Conservation (phyloP, 2,113 vertebrate species). For the Thunnus maccoyii region DNA sequence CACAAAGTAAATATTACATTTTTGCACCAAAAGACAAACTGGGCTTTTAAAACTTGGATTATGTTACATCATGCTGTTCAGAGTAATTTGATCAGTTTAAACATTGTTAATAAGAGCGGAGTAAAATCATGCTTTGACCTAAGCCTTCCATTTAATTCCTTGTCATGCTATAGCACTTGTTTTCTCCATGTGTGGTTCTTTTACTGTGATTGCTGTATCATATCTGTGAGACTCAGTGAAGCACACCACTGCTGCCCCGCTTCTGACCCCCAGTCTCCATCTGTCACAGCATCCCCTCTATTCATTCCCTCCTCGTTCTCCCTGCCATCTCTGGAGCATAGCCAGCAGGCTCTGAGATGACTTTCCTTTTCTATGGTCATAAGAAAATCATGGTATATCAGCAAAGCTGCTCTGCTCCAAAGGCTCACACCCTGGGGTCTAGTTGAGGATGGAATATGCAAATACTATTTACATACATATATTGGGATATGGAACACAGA, state of each 20-base stretch:
- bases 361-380: conserved; percentile 45
- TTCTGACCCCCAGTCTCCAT: conserved; percentile 62
- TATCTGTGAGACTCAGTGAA: conserved; percentile 60
- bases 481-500: conserved; percentile 1
- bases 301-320: conserved; percentile 45
- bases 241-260: conserved; percentile 64
- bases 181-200: conserved; percentile 53
- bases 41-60: background rate
- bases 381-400: conserved; percentile 46
- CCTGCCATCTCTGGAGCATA: conserved; percentile 38
- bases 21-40: background rate
- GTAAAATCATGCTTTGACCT: conserved; percentile 38
- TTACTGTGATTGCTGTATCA: conserved; percentile 54
- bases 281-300: conserved; percentile 65
- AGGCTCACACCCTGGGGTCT: conserved; percentile 11
- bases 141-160: conserved; percentile 35
- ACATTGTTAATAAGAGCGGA: conserved; percentile 4
- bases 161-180: conserved; percentile 17
- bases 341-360: conserved; percentile 46
- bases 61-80: background rate
- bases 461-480: conserved; percentile 1
- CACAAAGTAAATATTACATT: background rate
- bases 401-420: conserved; percentile 11
- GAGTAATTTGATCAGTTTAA: background rate
- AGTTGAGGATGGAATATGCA: conserved; percentile 8